Conservation (phyloP, 2,797 vertebrate species). For the Sebastes taczanowskii region DNA sequence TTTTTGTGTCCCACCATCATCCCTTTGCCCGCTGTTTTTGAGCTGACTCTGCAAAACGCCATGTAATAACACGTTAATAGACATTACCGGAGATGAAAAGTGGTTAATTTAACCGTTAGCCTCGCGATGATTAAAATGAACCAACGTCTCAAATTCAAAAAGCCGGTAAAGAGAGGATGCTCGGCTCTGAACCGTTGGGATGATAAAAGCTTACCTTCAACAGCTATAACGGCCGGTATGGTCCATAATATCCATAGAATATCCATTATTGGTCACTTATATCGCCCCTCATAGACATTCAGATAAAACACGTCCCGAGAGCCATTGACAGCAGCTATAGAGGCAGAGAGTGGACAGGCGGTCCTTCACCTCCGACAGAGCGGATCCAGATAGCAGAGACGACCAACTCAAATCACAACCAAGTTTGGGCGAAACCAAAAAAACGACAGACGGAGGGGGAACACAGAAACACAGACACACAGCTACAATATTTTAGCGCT, state of each 20-base stretch:
- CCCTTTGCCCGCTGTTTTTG: background rate
- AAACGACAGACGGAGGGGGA: constrained; percentile 80
- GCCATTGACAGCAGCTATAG: constrained; percentile 80
- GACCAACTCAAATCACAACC: constrained; percentile 82
- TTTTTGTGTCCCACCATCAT: constrained; percentile 43
- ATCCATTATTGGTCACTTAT: constrained; percentile 85
- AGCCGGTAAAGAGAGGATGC: constrained; percentile 57
- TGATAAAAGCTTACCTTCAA: constrained; percentile 84
- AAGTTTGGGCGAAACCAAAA: constrained; percentile 85
- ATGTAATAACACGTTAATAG: background rate
- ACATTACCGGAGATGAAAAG: background rate
- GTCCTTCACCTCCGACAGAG: constrained; percentile 80
- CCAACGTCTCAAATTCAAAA: constrained; percentile 53
- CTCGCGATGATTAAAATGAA: background rate
- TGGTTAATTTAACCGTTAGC: background rate
- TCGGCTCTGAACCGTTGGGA: constrained; percentile 40
- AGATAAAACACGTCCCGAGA: constrained; percentile 82
- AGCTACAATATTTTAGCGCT: background rate
- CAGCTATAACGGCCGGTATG: constrained; percentile 83
- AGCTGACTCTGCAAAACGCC: background rate
- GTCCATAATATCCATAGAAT: constrained; percentile 89
- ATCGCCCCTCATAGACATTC: constrained; percentile 77
- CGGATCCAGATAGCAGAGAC: constrained; percentile 73
- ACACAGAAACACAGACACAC: background rate
- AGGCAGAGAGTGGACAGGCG: constrained; percentile 75